These are phyloP conservation scores for Tetragnatha montana DNA, from an alignment of 2,888 invertebrate genomes.

Conservation along the genomic window DNA sequence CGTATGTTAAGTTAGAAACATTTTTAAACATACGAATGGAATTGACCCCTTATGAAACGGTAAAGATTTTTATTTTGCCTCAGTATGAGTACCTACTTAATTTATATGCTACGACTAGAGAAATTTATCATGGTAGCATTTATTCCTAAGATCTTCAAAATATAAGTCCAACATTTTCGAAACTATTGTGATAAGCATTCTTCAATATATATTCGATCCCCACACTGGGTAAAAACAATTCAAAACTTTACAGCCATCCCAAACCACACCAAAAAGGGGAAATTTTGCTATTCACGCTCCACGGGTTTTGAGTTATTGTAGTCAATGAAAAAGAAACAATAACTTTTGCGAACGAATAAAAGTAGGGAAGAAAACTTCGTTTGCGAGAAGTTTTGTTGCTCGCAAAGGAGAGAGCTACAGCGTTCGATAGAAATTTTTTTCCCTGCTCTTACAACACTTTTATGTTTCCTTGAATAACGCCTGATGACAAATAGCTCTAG, in stretches of 20 bases:
- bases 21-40: too few relatives aligned
- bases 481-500: slow-evolving; percentile 55
- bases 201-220: slow-evolving; percentile 26
- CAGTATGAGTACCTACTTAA: too few relatives aligned
- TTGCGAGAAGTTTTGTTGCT: slow-evolving; percentile 63
- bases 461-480: slow-evolving; percentile 44
- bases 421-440: slow-evolving; percentile 22
- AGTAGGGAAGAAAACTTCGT: slow-evolving; percentile 66
- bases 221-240: slow-evolving; percentile 11
- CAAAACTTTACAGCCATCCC: slow-evolving; percentile 49
- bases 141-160: too few relatives aligned
- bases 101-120: too few relatives aligned
- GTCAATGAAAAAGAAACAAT: slow-evolving; percentile 71
- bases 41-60: too few relatives aligned
- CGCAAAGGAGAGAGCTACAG: slow-evolving; percentile 17
- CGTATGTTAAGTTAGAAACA: too few relatives aligned
- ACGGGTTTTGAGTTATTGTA: slow-evolving; percentile 68
- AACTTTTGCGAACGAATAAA: slow-evolving; percentile 64
- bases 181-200: too few relatives aligned
- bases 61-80: too few relatives aligned
- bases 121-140: too few relatives aligned
- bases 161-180: too few relatives aligned
- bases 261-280: slow-evolving; percentile 60
- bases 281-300: slow-evolving; percentile 67
- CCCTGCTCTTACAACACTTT: slow-evolving; percentile 13